Evolutionary conservation across 2,113 vertebrate species (phyloP), one percentile per base, ranked within the genome.

Genomic region (Amblyopsis rosae): DNA sequence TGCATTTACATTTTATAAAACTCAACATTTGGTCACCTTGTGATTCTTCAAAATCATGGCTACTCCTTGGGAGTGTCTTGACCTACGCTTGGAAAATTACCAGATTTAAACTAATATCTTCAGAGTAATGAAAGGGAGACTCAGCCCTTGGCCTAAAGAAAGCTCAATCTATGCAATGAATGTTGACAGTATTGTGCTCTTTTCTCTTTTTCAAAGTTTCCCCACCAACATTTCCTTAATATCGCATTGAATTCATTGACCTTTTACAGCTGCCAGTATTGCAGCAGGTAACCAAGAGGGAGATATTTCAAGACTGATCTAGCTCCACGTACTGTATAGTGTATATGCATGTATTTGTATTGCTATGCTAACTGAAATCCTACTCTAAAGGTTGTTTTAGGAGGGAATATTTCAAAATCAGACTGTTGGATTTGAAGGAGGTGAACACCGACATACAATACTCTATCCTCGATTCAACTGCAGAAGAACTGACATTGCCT

Each of bases 51-150:
- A 41, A 41, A 41, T 41, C 35, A 41, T 41, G 4, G 35, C 1
- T 4, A 41, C 35, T 7, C 35, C 35, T 41, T 41, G 35, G 35
- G 35, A 41, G 35, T 4, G 4, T 41, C 35, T 7, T 41, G 35
- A 41, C 35, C 35, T 41, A 7, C 35, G 35, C 35, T 41, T 41
- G 4, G 35, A 41, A 41, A 41, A 41, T 7, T 6, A 41, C 35
- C 35, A 41, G 35, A 17, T 57, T 33, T 58, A 55, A 11, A 84
- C 55, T 86, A 82, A 87, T 83, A 87, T 87, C 80, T 64, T 83
- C 80, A 88, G 85, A 87, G 83, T 7, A 12, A 55, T 12, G 62
- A 71, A 70, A 70, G 62, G 61, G 70, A 70, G 62, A 55, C 67
- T 70, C 65, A 78, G 65, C 53, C 62, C 49, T 65, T 76, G 73